Conservation (phyloP, 1,140 invertebrate species). For the Solen grandis region DNA sequence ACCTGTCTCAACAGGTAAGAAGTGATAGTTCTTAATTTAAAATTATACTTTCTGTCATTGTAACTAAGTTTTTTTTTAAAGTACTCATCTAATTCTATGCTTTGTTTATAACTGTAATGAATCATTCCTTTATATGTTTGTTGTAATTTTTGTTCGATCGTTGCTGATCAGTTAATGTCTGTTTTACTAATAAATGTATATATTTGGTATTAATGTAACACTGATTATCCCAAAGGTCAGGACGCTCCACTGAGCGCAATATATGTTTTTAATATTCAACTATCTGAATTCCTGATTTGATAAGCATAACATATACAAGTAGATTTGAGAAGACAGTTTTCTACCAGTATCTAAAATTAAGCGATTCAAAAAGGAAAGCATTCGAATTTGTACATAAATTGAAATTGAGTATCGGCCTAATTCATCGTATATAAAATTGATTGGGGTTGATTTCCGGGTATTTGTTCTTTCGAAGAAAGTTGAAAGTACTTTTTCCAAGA, state of each 20-base stretch:
- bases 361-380: conserved; percentile 18
- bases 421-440: conserved; percentile 1
- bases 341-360: not conserved
- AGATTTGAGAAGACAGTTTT: conserved; percentile 5
- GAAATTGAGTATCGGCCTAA: conserved; percentile 3
- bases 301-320: not conserved
- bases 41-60: too few relatives aligned
- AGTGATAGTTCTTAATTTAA: conserved; percentile 18
- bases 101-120: conserved; percentile 8
- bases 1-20: conserved; percentile 3
- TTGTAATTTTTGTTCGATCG: not conserved
- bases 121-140: conserved; percentile 6
- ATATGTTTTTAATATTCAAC: conserved; percentile 30
- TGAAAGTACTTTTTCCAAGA: conserved; percentile 4
- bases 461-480: not conserved
- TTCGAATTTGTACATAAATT: conserved; percentile 7
- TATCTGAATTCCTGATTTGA: conserved; percentile 9
- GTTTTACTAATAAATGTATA: conserved; percentile 12
- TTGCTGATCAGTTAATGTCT: conserved; percentile 9
- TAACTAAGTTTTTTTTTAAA: too few relatives aligned
- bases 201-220: not conserved
- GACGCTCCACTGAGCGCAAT: not conserved
- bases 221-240: conserved; percentile 27
- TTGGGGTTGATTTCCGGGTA: conserved; percentile 11
- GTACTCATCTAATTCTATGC: conserved; percentile 6